Evolutionary conservation across 2,797 vertebrate species (phyloP), one percentile per base, ranked within the genome.

Genomic region (Enteromius thamalakanensis): DNA sequence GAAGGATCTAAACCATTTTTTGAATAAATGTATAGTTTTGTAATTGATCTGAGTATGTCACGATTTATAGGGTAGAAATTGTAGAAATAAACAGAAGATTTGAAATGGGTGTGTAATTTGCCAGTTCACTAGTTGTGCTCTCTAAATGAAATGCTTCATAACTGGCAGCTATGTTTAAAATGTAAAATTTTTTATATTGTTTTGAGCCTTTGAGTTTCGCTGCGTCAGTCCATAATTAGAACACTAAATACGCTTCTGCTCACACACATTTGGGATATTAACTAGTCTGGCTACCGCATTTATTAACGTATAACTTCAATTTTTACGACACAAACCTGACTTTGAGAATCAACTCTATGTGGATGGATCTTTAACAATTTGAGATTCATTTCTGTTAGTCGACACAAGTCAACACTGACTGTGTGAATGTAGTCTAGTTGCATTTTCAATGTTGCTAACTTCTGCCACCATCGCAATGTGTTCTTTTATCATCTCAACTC

Each of bases 401-500:
- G 17, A 21, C 17, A 10, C 45, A 11, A 21, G 17, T 34, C 29
- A 74, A n/a, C 29, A 74, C 29, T 55, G 29, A 37, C 29, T 8
- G 5, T 78, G 60, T 69, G n/a, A n/a, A 55, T 53, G 34, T 80
- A 68, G 51, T 23, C 6, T 6, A 21, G 23, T 5, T 58, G 37
- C 14, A 69, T 70, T 80, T 64, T 12, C 26, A 62, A 15, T 62
- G 29, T 62, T 71, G 34, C 11, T 49, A 8, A 8, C 37, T 15
- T 72, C 53, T 60, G 53, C 51, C 26, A 60, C 8, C 15, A 32
- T 72, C 14, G n/a, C 37, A 17, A 2, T 71, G 11, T 60, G 34
- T 37, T 34, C 14, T 49, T 69, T 32, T 19, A 47, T 72, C 14
- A 62, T 64, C 21, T 81, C 26, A 62, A 62, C 53, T 72, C 53